Conservation (phyloP, 2,113 vertebrate species). For the Peromyscus leucopus region DNA sequence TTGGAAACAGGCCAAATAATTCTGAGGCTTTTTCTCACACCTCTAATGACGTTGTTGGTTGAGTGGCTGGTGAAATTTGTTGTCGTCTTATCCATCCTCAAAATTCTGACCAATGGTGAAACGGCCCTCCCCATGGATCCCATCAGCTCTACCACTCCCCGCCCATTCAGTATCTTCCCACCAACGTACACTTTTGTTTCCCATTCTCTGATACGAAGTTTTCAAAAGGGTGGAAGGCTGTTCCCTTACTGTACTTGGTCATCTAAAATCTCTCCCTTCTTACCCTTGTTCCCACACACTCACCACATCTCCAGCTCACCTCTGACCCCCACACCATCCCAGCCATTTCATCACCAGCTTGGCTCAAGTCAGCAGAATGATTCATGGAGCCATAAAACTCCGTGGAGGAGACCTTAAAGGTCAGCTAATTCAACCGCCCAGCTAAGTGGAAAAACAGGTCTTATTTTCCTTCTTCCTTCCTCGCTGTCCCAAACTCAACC, state of each 20-base stretch:
- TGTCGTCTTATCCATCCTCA: not conserved
- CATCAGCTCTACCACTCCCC: not conserved
- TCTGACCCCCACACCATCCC: conserved; percentile 65
- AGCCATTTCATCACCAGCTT: conserved; percentile 71
- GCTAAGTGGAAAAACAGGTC: conserved; percentile 75
- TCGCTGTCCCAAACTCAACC: conserved; percentile 41
- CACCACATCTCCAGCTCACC: conserved; percentile 63
- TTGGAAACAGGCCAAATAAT: not conserved
- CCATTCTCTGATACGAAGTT: not conserved
- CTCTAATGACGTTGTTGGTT: not conserved
- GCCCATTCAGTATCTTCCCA: not conserved
- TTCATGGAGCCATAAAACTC: conserved; percentile 76
- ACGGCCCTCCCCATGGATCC: not conserved
- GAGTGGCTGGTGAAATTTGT: not conserved
- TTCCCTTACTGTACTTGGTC: conserved; percentile 22
- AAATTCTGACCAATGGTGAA: not conserved
- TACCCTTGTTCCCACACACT: conserved; percentile 45
- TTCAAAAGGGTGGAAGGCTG: not conserved
- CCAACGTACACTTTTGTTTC: not conserved
- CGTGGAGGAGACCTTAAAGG: conserved; percentile 74
- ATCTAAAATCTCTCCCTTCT: conserved; percentile 20
- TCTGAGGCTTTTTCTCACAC: not conserved
- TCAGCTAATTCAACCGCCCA: conserved; percentile 71
- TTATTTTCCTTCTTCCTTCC: conserved; percentile 68
- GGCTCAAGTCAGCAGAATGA: conserved; percentile 69